phyloP scores from a whole-genome alignment of 1,140 invertebrate genomes.

The Daktulosphaira vitifoliae region DNA sequence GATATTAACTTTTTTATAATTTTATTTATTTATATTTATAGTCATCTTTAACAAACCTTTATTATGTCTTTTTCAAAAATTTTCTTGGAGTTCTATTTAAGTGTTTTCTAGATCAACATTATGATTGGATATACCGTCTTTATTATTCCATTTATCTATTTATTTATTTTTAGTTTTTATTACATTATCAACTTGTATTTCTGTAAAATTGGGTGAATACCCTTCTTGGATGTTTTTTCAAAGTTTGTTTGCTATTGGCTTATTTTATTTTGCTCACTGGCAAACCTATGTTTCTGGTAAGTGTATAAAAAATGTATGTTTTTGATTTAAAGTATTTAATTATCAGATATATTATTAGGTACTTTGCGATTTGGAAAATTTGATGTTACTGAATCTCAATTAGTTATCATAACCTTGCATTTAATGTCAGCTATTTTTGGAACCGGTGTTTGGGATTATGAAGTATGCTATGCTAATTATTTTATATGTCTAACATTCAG shows the following conservation, averaged over 20 bases:
- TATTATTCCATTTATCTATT: neutral
- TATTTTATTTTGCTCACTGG: slow-evolving; percentile 99
- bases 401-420: slow-evolving; percentile 83
- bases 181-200: slow-evolving; percentile 82
- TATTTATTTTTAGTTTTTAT: slow-evolving; percentile 72
- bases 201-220: slow-evolving; percentile 81
- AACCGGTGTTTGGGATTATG: slow-evolving; percentile 69
- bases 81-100: neutral
- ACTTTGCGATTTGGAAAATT: slow-evolving; percentile 86
- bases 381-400: slow-evolving; percentile 98
- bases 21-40: too few relatives aligned
- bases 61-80: too few relatives aligned
- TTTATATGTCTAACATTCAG: too few relatives aligned
- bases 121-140: slow-evolving; percentile 36
- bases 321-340: neutral
- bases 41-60: too few relatives aligned
- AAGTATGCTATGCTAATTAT: slow-evolving; percentile 57
- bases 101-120: neutral
- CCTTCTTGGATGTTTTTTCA: slow-evolving; percentile 84
- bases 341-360: slow-evolving; percentile 49
- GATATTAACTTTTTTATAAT: too few relatives aligned
- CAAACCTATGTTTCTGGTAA: slow-evolving; percentile 93
- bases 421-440: slow-evolving; percentile 80
- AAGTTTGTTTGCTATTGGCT: slow-evolving; percentile 83
- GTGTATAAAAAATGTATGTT: slow-evolving; percentile 13